Conservation (phyloP, 2,797 vertebrate species). For the Cryptoblepharus egeriae region DNA sequence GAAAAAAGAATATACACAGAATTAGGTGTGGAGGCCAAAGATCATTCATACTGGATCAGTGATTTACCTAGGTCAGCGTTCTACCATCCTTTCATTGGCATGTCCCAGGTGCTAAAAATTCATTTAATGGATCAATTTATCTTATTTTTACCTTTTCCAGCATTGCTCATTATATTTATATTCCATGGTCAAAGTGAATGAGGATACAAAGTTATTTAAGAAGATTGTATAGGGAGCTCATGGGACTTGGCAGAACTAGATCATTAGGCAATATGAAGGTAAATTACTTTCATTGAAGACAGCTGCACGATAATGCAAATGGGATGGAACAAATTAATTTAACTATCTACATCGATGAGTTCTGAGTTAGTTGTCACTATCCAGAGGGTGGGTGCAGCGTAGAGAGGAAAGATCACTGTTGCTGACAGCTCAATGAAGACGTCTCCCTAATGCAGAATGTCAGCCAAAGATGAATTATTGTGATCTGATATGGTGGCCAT, state of each 20-base stretch:
- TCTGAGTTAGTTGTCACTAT: slow-evolving; percentile 20
- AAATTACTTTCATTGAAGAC: slow-evolving; percentile 29
- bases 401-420: slow-evolving; percentile 3
- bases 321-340: slow-evolving; percentile 35
- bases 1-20: not conserved
- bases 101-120: not conserved
- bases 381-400: not conserved
- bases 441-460: slow-evolving; percentile 9
- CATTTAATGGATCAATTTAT: slow-evolving; percentile 16
- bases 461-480: not conserved
- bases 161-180: slow-evolving; percentile 31
- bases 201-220: slow-evolving; percentile 12
- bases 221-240: slow-evolving; percentile 7
- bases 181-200: slow-evolving; percentile 21
- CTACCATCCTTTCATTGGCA: not conserved
- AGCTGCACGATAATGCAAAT: slow-evolving; percentile 36
- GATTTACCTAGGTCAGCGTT: not conserved
- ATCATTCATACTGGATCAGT: not conserved
- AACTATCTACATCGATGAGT: slow-evolving; percentile 13
- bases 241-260: slow-evolving; percentile 11
- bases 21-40: not conserved
- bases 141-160: not conserved
- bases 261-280: slow-evolving; percentile 30
- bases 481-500: not conserved
- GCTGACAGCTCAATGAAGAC: slow-evolving; percentile 13